Evolutionary conservation across 1,140 invertebrate genomes (phyloP).

Genomic region (Branchinecta lynchi): DNA sequence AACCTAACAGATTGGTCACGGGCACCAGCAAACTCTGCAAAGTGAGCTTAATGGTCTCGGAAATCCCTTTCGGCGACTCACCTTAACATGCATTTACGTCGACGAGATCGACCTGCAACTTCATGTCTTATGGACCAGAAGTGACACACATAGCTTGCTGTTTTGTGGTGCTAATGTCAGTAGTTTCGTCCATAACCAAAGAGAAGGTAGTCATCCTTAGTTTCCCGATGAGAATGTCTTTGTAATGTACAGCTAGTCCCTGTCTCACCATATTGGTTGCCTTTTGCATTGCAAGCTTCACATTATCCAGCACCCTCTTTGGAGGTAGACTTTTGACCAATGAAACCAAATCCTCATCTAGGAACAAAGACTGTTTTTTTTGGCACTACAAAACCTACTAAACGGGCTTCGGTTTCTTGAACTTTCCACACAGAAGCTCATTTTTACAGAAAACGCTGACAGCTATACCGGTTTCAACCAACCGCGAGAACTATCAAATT

Average conservation of each 20-base stretch:
- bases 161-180: conserved; percentile 5
- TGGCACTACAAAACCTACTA: neutral
- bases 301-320: neutral
- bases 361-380: too few species aligned
- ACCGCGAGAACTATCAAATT: too few species aligned
- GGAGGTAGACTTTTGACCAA: neutral
- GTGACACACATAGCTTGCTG: neutral
- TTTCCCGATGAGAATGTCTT: conserved; percentile 1
- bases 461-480: too few species aligned
- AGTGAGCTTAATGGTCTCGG: neutral
- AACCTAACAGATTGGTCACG: neutral
- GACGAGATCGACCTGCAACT: neutral
- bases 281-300: conserved; percentile 6
- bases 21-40: neutral
- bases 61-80: neutral
- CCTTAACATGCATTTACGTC: neutral
- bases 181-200: neutral
- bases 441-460: too few species aligned
- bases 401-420: neutral
- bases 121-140: neutral
- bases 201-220: neutral
- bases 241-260: neutral
- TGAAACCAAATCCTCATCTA: neutral
- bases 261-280: conserved; percentile 1
- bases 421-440: too few species aligned